A percentile compares a stretch with the other conserved stretches of the same genome.
These are phyloP conservation scores for Dyspetes luteomarginatus DNA, from an alignment of 2,888 invertebrate species.

Conservation along the genomic window DNA sequence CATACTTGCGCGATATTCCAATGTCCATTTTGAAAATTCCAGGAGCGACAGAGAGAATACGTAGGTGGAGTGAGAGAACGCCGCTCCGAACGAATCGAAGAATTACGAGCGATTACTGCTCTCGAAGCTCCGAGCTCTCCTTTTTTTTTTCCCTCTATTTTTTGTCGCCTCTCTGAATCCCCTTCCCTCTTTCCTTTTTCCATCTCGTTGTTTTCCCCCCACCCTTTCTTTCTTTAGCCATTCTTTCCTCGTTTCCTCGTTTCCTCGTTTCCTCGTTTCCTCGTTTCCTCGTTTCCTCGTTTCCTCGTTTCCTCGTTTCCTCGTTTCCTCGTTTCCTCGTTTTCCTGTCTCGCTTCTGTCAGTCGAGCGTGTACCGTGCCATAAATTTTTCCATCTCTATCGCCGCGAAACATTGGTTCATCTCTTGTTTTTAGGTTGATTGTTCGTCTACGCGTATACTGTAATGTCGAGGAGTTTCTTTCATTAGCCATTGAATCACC, in stretches of 20 bases:
- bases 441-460: conserved; percentile 43
- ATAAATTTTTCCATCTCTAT: conserved; percentile 55
- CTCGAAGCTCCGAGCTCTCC: conserved; percentile 12
- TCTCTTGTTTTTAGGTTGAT: conserved; percentile 53
- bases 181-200: neutral
- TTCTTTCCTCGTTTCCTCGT: conserved; percentile 16
- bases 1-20: conserved; percentile 15
- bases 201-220: neutral
- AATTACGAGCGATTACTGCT: conserved; percentile 66
- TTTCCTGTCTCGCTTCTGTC: conserved; percentile 33
- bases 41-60: neutral
- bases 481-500: conserved; percentile 56
- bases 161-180: conserved; percentile 24
- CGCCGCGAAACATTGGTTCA: conserved; percentile 53
- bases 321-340: conserved; percentile 5
- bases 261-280: conserved; percentile 51
- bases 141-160: conserved; percentile 32
- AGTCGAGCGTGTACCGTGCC: conserved; percentile 33
- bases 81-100: conserved; percentile 59
- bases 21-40: neutral
- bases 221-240: neutral
- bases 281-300: conserved; percentile 4
- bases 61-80: conserved; percentile 1
- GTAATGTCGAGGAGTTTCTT: conserved; percentile 55
- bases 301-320: conserved; percentile 26